phyloP scores from a whole-genome alignment of 2,797 vertebrate species.

The Mormyrops boulengeri region DNA sequence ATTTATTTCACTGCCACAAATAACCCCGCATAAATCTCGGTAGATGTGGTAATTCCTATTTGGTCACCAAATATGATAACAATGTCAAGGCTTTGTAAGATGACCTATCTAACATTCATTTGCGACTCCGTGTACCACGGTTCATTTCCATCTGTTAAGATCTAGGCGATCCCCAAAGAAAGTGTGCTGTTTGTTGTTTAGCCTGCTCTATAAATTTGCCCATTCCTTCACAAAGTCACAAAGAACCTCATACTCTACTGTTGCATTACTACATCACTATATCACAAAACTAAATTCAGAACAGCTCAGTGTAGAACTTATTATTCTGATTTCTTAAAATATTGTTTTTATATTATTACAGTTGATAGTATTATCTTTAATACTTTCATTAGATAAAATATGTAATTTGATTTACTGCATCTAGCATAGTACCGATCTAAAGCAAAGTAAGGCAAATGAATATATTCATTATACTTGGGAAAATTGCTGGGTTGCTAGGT shows the following conservation, averaged over 20 bases:
- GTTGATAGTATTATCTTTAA: background rate
- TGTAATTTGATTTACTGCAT: background rate
- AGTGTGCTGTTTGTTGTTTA: background rate
- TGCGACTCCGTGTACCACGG: background rate
- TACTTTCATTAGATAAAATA: background rate
- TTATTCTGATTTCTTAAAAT: background rate
- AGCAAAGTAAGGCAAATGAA: background rate
- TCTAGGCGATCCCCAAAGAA: background rate
- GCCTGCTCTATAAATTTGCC: background rate
- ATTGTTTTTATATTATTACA: background rate
- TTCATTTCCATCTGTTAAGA: background rate
- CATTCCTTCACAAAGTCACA: background rate
- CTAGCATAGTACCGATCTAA: background rate
- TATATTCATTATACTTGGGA: background rate
- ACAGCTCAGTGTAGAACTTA: background rate
- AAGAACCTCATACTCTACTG: background rate
- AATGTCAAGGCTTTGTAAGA: background rate
- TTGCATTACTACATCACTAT: background rate
- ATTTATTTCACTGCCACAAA: background rate
- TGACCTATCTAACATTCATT: background rate
- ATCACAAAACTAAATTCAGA: background rate
- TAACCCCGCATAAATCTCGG: background rate
- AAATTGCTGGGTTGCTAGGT: background rate
- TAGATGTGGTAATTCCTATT: background rate
- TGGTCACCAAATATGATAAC: background rate